Evolutionary conservation across 2,888 invertebrate species (phyloP), one percentile per base, ranked within the genome.

Genomic region (Linyphia triangularis): DNA sequence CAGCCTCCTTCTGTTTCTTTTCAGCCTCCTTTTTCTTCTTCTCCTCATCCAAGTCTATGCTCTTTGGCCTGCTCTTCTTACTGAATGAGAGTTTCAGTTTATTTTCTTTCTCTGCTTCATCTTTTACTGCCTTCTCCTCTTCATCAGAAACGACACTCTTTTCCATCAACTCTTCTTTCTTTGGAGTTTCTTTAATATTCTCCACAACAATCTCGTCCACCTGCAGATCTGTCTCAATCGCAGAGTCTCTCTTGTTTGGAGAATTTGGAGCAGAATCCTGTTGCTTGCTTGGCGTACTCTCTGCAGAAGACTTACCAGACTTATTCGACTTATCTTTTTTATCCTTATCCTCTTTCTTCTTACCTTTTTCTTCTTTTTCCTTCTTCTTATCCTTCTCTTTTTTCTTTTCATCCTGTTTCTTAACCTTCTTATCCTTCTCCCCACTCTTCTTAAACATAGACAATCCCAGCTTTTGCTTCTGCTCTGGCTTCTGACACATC

Each of bases 381-480:
- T 67, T 43, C 37, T 81, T 90, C 24, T 90, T 82, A 22, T 90
- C 90, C 40, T 89, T 89, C 13, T 78, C 77, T 51, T 75, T 72
- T 43, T 85, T 89, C 67, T 89, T 79, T 30, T 78, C 85, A 6
- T 89, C 63, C 65, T 89, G 73, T n/a, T 72, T 63, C 37, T 73
- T 77, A 51, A 67, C 77, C 22, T 89, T 89, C 82, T 89, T 89
- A 9, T 90, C 91, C 78, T 91, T 90, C 37, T 90, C 90, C 2
- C 22, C 9, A 4, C 61, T 37, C 30, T 88, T 88, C 30, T 61
- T 79, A 37, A 89, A 89, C 22, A 89, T 57, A 22, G 84, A 78
- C 3, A 89, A 37, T 16, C 78, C 57, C 26, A 89, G 30, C 22
- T 89, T 89, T 10, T 63, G 73, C 24, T 89, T 78, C n/a, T 89